Evolutionary conservation across 2,113 vertebrate genomes (phyloP).

Genomic region (Hiodon tergisus): DNA sequence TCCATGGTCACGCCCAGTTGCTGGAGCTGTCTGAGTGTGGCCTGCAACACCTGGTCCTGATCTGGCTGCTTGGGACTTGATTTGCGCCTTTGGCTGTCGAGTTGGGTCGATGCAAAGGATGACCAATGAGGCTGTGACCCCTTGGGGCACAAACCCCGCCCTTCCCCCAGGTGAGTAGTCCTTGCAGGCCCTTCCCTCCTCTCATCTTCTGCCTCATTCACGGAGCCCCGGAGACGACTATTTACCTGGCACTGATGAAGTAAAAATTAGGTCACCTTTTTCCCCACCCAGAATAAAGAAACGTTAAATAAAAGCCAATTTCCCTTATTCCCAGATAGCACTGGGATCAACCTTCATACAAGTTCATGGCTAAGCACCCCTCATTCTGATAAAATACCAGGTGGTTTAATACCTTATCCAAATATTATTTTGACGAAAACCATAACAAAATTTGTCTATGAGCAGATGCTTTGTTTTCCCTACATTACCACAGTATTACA

Average conservation of each 20-base stretch:
- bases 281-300: too few species aligned
- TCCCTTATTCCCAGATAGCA: too few species aligned
- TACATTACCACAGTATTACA: too few species aligned
- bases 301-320: too few species aligned
- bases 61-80: slow-evolving; percentile 30
- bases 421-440: too few species aligned
- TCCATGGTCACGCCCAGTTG: slow-evolving; percentile 77
- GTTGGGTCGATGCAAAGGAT: background rate
- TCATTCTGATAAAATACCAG: too few species aligned
- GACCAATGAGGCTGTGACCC: background rate
- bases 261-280: background rate
- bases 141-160: slow-evolving; percentile 17
- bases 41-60: slow-evolving; percentile 67
- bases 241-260: slow-evolving; percentile 76
- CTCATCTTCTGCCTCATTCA: slow-evolving; percentile 40
- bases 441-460: too few species aligned
- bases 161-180: slow-evolving; percentile 11
- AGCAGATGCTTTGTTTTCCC: too few species aligned
- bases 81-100: slow-evolving; percentile 36
- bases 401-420: too few species aligned
- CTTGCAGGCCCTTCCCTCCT: slow-evolving; percentile 38
- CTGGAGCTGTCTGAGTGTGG: slow-evolving; percentile 79
- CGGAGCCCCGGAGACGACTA: slow-evolving; percentile 66
- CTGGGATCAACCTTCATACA: too few species aligned
- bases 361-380: too few species aligned